A percentile compares a stretch with the other conserved stretches of the same genome.
Evolutionary conservation across 2,113 vertebrate species (phyloP).

Genomic region (Charadrius vociferus): DNA sequence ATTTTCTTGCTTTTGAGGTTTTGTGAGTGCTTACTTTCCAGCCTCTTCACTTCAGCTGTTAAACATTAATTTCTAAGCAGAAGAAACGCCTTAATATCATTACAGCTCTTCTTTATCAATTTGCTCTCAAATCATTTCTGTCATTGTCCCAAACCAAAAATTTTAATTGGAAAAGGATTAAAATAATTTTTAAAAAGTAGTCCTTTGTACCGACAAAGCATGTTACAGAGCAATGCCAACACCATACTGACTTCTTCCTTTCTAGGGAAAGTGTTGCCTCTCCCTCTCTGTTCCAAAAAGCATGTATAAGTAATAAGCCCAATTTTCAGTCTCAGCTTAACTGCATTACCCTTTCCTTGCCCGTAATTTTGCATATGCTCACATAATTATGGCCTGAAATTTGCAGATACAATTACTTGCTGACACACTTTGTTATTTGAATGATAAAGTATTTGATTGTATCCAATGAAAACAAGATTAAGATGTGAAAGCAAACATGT

Average conservation of each 20-base stretch:
- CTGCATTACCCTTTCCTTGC: conserved; percentile 30
- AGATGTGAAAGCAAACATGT: conserved; percentile 33
- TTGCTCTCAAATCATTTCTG: conserved; percentile 3
- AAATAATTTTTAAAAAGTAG: not conserved
- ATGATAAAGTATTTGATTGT: conserved; percentile 57
- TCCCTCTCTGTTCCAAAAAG: not conserved
- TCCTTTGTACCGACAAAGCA: not conserved
- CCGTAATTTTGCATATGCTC: conserved; percentile 46
- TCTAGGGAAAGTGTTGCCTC: not conserved
- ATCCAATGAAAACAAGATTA: conserved; percentile 63
- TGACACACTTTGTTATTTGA: conserved; percentile 63
- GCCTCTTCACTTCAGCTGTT: not conserved
- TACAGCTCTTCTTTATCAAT: not conserved
- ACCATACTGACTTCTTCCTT: not conserved
- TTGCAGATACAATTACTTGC: conserved; percentile 61
- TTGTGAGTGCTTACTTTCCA: not conserved
- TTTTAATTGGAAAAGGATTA: conserved; percentile 1
- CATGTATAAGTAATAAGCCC: not conserved
- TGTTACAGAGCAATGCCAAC: not conserved
- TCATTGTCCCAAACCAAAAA: not conserved
- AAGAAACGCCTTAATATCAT: not conserved
- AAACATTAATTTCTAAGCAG: not conserved
- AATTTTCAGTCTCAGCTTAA: conserved; percentile 20
- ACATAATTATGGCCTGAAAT: conserved; percentile 48
- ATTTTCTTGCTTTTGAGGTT: not conserved